phyloP scores from a whole-genome alignment of 2,888 invertebrate species.

The Mythimna pallens region DNA sequence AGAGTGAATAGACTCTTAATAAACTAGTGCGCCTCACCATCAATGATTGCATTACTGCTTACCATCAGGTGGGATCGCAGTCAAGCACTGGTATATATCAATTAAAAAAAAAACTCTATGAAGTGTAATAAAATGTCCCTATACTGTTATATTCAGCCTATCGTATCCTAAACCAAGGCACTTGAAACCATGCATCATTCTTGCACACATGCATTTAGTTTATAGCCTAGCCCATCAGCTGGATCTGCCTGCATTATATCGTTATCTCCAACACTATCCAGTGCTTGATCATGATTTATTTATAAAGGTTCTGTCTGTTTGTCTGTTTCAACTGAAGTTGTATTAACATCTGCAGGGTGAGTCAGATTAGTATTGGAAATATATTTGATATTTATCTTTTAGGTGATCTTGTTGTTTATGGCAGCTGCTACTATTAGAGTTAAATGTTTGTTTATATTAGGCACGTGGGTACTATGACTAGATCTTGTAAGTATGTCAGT shows the following conservation, averaged over 20 bases:
- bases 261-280: constrained; percentile 47
- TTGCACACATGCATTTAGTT: constrained; percentile 33
- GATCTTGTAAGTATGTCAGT: not conserved
- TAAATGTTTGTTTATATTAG: not conserved
- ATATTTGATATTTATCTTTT: constrained; percentile 37
- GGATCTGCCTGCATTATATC: constrained; percentile 20
- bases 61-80: too few species aligned
- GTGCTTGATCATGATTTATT: constrained; percentile 46
- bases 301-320: constrained; percentile 45
- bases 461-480: not conserved
- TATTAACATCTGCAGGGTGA: constrained; percentile 47
- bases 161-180: constrained; percentile 13
- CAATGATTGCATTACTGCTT: too few species aligned
- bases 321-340: constrained; percentile 35
- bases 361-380: constrained; percentile 43
- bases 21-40: too few species aligned
- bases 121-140: not conserved
- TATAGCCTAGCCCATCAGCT: constrained; percentile 41
- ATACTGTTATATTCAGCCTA: not conserved
- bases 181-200: constrained; percentile 42
- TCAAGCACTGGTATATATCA: too few species aligned
- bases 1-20: too few species aligned
- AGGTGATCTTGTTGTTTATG: constrained; percentile 27
- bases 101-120: too few species aligned
- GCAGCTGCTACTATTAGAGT: constrained; percentile 2